Percentiles rank a stretch among this genome's conserved stretches.
Conservation (phyloP, 2,888 invertebrate species). For the Oscheius sp. region DNA sequence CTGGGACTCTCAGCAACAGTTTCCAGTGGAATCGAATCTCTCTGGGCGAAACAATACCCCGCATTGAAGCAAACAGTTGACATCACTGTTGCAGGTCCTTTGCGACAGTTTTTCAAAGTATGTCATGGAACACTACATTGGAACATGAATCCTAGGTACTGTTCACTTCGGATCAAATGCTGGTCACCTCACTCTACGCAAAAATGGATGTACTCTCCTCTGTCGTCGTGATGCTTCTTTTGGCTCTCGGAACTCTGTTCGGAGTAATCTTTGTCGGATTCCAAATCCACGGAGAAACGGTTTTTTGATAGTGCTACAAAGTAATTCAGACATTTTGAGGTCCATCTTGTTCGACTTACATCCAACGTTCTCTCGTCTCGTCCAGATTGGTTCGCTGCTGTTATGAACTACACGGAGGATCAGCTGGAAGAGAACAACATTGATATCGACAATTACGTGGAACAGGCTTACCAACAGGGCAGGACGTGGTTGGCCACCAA, state of each 20-base stretch:
- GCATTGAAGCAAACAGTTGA: constrained; percentile 60
- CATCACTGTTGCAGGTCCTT: constrained; percentile 69
- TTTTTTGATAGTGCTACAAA: constrained; percentile 19
- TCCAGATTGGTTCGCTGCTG: constrained; percentile 69
- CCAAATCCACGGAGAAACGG: constrained; percentile 68
- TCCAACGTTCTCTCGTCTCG: constrained; percentile 65
- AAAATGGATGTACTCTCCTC: constrained; percentile 71
- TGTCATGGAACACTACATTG: background rate
- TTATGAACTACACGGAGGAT: constrained; percentile 70
- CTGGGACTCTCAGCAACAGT: constrained; percentile 57
- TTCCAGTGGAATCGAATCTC: constrained; percentile 36
- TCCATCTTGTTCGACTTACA: constrained; percentile 63
- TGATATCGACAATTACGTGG: constrained; percentile 71
- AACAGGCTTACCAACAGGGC: constrained; percentile 71
- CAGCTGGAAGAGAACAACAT: constrained; percentile 69
- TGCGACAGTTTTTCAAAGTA: constrained; percentile 70
- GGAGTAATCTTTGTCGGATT: constrained; percentile 66
- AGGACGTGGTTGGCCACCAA: constrained; percentile 71
- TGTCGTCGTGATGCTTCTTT: constrained; percentile 67
- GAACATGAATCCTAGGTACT: constrained; percentile 37
- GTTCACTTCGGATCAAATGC: constrained; percentile 58
- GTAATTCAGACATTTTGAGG: constrained; percentile 38
- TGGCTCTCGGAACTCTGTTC: constrained; percentile 65
- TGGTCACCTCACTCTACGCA: constrained; percentile 51
- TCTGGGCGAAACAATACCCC: constrained; percentile 51